Evolutionary conservation across 2,888 invertebrate genomes (phyloP), one percentile per base, ranked within the genome.

Genomic region (Acronicta aceris): DNA sequence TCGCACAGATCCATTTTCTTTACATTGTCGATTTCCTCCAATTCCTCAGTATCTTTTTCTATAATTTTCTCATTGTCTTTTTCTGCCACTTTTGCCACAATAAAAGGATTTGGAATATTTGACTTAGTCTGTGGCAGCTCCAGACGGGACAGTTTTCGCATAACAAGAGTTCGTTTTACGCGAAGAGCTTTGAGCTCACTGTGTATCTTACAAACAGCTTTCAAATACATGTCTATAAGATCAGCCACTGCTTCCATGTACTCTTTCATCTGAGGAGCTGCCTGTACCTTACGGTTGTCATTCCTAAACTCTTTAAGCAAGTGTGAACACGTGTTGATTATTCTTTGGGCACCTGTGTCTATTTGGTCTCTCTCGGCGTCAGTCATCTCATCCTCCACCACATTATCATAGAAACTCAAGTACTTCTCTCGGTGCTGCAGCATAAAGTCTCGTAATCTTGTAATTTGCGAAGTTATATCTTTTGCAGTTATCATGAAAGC

Each of bases 301-400:
- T 95, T 95, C 79, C 96, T 96, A 76, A 98, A 96, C 65, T 97
- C 97, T 75, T 96, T 96, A 46, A 99, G 95, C 54, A 97, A 94
- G 76, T 97, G 96, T 0, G 96, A 97, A 88, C 98, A 98, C 15
- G 96, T 96, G 79, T 96, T 96, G 66, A 99, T 97, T 69, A 98
- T 97, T 73, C 96, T 96, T 84, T 98, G 98, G 0, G 98, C 98
- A 55, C 97, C 97, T 0, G 95, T 92, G 83, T 99, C 99, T 74
- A 99, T 97, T 84, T 98, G 96, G 85, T 98, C 98, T 49, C 98
- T 95, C 80, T 99, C 98, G 0, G 95, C 93, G 81, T 99, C 98
- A 0, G 96, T 96, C 97, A 99, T 98, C 13, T 96, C 95, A 65
- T 96, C 96, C 43, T 96, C 96, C 27, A 96, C 95, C 27, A 96